Conservation (phyloP, 1,140 invertebrate genomes). For the Linepithema humile region DNA sequence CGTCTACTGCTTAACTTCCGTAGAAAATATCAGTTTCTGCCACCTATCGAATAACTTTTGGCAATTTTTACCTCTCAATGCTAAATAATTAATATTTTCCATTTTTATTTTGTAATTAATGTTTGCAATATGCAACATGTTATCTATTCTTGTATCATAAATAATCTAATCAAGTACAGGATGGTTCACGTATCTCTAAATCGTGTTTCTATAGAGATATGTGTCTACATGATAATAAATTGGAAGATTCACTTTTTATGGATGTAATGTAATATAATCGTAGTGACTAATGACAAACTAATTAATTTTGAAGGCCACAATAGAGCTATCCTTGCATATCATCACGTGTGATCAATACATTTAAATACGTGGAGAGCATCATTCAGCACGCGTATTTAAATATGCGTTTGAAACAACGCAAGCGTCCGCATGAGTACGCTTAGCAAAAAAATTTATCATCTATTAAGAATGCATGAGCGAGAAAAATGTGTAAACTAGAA, state of each 20-base stretch:
- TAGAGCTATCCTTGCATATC: slow-evolving; percentile 75
- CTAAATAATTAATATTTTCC: not conserved
- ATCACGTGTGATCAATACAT: slow-evolving; percentile 76
- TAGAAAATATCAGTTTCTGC: slow-evolving; percentile 17
- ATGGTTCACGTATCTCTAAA: not conserved
- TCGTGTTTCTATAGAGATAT: not conserved
- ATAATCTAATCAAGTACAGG: not conserved
- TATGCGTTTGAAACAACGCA: slow-evolving; percentile 11
- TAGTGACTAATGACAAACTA: slow-evolving; percentile 31
- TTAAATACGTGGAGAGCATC: slow-evolving; percentile 71
- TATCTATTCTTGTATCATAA: not conserved
- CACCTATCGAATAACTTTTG: not conserved
- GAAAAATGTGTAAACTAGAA: not conserved
- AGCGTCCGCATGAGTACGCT: not conserved
- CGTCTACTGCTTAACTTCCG: not conserved
- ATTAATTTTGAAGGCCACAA: slow-evolving; percentile 58
- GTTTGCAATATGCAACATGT: not conserved
- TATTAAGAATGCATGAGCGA: not conserved
- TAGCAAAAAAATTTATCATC: not conserved
- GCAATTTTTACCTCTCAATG: not conserved
- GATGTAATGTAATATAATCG: slow-evolving; percentile 20
- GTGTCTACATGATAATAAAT: not conserved
- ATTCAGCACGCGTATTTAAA: slow-evolving; percentile 56
- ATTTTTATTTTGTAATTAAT: not conserved
- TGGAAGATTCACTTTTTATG: not conserved